phyloP scores from a whole-genome alignment of 1,140 invertebrate species.

The Campoletis sonorensis region DNA sequence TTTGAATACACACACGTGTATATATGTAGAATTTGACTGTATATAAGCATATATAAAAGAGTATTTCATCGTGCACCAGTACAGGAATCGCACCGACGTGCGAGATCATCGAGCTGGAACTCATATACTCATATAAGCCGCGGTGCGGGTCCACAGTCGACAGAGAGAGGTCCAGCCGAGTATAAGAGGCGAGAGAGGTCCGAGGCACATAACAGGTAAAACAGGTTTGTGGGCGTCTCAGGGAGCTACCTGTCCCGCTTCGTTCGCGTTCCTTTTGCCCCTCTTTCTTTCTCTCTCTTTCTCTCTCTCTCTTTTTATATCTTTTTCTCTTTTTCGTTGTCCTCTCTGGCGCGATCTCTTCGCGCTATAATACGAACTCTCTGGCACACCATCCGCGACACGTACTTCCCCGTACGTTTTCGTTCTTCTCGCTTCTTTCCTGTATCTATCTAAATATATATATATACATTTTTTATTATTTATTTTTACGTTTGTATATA shows the following conservation, averaged over 20 bases:
- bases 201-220: conserved; percentile 72
- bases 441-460: background rate
- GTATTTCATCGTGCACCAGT: conserved; percentile 29
- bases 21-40: background rate
- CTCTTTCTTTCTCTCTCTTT: conserved; percentile 25
- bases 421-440: background rate
- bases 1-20: background rate
- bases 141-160: background rate
- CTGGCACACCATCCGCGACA: background rate
- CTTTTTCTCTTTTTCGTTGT: conserved; percentile 16
- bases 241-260: conserved; percentile 71
- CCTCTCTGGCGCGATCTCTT: conserved; percentile 18
- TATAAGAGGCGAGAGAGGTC: conserved; percentile 15
- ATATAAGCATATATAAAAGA: conserved; percentile 1
- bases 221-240: conserved; percentile 74
- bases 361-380: conserved; percentile 22
- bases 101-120: conserved; percentile 39
- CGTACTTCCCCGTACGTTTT: conserved; percentile 28
- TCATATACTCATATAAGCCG: conserved; percentile 31
- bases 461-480: too few relatives aligned
- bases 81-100: conserved; percentile 38
- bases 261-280: conserved; percentile 52
- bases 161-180: background rate
- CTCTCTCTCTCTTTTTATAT: conserved; percentile 27
- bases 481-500: background rate